A percentile compares a stretch with the other conserved stretches of the same genome.
These are phyloP conservation scores for Tetragnatha versicolor DNA, from an alignment of 1,140 invertebrate species.

Conservation along the genomic window DNA sequence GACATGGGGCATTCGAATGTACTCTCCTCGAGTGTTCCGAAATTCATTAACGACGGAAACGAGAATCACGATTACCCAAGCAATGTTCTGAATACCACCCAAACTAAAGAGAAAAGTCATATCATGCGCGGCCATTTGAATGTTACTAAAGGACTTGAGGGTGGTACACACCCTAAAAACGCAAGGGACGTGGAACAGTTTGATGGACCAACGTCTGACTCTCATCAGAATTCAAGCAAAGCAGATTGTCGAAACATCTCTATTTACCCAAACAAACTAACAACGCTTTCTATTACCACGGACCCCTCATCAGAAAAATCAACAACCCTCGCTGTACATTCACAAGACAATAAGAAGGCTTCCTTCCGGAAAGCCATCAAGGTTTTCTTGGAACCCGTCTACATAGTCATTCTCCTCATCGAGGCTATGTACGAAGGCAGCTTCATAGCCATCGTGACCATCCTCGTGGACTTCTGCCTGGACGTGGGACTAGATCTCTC, in stretches of 20 bases:
- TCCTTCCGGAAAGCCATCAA: neutral
- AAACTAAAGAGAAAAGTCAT: too few species aligned
- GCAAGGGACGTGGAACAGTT: too few species aligned
- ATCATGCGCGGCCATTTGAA: too few species aligned
- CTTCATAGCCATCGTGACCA: neutral
- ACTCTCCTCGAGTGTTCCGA: neutral
- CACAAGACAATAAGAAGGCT: neutral
- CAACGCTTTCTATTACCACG: too few species aligned
- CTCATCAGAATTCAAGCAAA: too few species aligned
- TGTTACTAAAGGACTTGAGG: too few species aligned
- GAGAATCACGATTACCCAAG: neutral
- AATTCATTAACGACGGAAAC: neutral
- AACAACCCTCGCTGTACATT: too few species aligned
- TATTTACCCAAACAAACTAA: too few species aligned
- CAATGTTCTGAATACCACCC: neutral
- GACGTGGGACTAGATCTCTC: neutral
- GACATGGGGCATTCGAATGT: neutral
- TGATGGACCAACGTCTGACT: too few species aligned
- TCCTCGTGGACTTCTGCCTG: neutral
- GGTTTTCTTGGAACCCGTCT: neutral
- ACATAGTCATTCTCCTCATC: neutral
- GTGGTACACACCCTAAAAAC: too few species aligned
- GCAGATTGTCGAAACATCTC: too few species aligned
- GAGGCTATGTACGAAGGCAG: neutral
- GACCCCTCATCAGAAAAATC: neutral